phyloP scores from a whole-genome alignment of 2,797 vertebrate genomes.

The Taeniopygia guttata region DNA sequence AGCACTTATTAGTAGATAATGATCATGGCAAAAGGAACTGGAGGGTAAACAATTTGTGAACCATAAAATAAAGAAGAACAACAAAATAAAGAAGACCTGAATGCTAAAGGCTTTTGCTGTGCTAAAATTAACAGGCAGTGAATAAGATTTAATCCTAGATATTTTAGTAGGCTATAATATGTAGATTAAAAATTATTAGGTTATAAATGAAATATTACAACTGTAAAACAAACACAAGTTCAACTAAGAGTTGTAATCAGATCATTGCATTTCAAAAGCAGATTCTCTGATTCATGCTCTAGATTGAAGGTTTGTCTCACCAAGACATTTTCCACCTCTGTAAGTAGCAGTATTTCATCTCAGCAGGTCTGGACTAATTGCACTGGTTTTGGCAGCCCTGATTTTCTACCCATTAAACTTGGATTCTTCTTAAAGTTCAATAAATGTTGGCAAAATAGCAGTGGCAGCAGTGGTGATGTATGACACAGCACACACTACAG shows the following conservation, averaged over 20 bases:
- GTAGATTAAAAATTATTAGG: background rate
- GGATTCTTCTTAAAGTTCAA: background rate
- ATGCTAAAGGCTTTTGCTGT: slow-evolving; percentile 12
- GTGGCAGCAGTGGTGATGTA: background rate
- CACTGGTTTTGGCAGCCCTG: background rate
- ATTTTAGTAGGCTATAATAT: background rate
- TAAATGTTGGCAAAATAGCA: background rate
- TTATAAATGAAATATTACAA: background rate
- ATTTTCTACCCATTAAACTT: background rate
- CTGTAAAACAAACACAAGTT: slow-evolving; percentile 42
- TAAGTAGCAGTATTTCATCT: background rate
- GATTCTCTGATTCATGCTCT: background rate
- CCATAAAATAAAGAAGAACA: slow-evolving; percentile 27
- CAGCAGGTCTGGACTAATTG: background rate
- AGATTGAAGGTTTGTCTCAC: background rate
- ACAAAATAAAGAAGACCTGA: slow-evolving; percentile 34
- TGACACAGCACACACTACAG: background rate
- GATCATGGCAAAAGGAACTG: slow-evolving; percentile 24
- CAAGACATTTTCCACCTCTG: background rate
- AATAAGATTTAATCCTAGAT: slow-evolving; percentile 34
- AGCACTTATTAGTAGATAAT: slow-evolving; percentile 39
- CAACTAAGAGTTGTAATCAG: background rate
- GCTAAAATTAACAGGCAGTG: slow-evolving; percentile 29
- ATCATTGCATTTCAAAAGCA: background rate
- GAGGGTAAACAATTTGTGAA: background rate